Evolutionary conservation across 2,113 vertebrate species (phyloP).

Genomic region (Astur gentilis): DNA sequence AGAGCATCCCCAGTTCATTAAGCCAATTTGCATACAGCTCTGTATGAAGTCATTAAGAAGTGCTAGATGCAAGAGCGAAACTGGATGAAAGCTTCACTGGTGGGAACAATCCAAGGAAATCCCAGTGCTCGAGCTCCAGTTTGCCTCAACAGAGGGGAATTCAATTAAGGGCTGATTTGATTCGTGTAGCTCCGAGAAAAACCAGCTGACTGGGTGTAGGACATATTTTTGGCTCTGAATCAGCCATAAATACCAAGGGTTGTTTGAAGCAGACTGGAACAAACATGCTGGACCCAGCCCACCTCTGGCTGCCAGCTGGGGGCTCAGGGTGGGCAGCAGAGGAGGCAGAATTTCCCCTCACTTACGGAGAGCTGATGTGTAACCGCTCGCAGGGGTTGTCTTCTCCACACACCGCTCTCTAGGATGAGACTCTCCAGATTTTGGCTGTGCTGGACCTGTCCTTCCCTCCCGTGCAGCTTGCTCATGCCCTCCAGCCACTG

Average conservation of each 20-base stretch:
- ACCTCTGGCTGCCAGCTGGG: background rate
- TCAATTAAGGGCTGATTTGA: conserved; percentile 20
- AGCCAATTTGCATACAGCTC: background rate
- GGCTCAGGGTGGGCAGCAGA: background rate
- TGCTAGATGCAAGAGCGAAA: background rate
- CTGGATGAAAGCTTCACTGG: background rate
- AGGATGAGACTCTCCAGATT: background rate
- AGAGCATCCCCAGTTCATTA: background rate
- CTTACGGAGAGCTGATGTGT: background rate
- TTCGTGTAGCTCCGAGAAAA: background rate
- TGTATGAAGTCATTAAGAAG: background rate
- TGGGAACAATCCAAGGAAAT: conserved; percentile 58
- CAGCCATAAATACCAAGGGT: background rate
- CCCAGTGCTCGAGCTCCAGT: background rate
- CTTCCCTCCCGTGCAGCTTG: background rate
- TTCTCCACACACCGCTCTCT: background rate
- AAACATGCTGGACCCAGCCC: background rate
- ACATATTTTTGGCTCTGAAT: conserved; percentile 1
- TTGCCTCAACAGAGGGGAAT: conserved; percentile 24
- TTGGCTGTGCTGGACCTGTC: background rate
- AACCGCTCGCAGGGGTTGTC: background rate
- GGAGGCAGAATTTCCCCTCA: background rate
- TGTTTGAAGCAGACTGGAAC: background rate
- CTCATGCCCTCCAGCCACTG: background rate
- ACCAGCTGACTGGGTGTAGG: background rate